phyloP scores from a whole-genome alignment of 1,140 invertebrate genomes.

The Pseudomyrmex concolor region DNA sequence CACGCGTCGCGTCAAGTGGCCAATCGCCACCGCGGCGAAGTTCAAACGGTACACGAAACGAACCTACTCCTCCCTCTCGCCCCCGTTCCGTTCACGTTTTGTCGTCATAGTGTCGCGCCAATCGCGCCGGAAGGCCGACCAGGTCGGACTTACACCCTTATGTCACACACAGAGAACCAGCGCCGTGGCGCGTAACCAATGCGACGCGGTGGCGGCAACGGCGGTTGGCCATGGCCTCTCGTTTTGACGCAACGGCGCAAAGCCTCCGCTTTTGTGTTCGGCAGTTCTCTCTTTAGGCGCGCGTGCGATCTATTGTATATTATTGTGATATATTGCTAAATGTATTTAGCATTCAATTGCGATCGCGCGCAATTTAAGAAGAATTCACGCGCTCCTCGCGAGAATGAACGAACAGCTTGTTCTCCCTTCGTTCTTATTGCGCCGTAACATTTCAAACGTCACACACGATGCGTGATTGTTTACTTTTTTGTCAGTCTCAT shows the following conservation, averaged over 20 bases:
- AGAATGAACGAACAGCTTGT: background rate
- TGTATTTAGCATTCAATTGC: slow-evolving; percentile 7
- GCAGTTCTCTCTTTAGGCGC: background rate
- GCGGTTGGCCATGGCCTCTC: slow-evolving; percentile 29
- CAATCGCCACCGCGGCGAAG: slow-evolving; percentile 68
- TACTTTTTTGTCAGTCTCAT: background rate
- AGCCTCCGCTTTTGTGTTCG: background rate
- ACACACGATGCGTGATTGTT: too few species aligned
- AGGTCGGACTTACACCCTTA: slow-evolving; percentile 17
- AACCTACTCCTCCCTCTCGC: background rate
- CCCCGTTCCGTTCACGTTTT: background rate
- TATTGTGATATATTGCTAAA: slow-evolving; percentile 5
- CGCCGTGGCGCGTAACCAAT: slow-evolving; percentile 25
- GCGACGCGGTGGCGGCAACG: background rate
- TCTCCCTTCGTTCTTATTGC: background rate
- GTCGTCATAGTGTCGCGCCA: slow-evolving; percentile 45
- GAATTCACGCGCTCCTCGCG: background rate
- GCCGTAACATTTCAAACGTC: too few species aligned
- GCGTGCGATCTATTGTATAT: background rate
- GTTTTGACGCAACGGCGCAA: slow-evolving; percentile 2
- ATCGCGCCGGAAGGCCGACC: slow-evolving; percentile 39
- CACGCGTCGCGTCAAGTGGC: slow-evolving; percentile 6
- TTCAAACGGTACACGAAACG: slow-evolving; percentile 68
- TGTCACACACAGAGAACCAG: background rate
- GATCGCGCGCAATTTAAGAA: background rate